Base-by-base conservation (phyloP, 2,888 invertebrate species). In the Agrotis puta region DNA sequence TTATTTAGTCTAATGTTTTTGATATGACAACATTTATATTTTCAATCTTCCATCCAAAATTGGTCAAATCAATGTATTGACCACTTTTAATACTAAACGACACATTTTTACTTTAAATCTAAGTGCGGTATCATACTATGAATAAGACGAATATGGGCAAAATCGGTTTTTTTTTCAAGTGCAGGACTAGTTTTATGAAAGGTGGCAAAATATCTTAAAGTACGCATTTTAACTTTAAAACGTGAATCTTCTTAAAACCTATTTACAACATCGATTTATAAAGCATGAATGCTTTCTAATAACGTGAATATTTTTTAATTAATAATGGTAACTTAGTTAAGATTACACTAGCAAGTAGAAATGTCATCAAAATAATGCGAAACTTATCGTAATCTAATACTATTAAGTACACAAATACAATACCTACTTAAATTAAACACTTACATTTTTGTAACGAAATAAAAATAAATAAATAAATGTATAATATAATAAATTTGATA, bases 321-420 rank as follows among this genome's bases (percentile, higher is more conserved):
- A 50, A 43, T 50, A 54, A 59, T 67, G 79, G 79, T 79, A 79
- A 79, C 79, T 1, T 51, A 47, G 47, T 39, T 18, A 48, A 43
- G 64, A 57, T 61, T 65, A 74, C 50, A 64, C 53, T 77, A 64
- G 18, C 11, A 47, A 57, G 22, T 61, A 63, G 47, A 39, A 58
- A 58, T 61, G 56, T 67, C 66, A 75, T 75, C 59, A 51, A 66
- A 43, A 51, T 56, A 45, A 56, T 57, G 70, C 59, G 33, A 66
- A 67, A 66, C 14, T 6, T 50, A 64, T 47, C 14, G 33, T 66
- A 64, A n/a, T 68, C 64, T 48, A 66, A 66, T 50, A 47, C 50
- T 67, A 68, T 81, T 79, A 79, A 81, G 77, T 79, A 79, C 78
- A 64, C 11, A 58, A 53, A 62, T 58, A 56, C 24, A 70, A 67